Evolutionary conservation across 2,797 vertebrate species (phyloP), one percentile per base, ranked within the genome.

Genomic region (Pseudomugil tenellus): DNA sequence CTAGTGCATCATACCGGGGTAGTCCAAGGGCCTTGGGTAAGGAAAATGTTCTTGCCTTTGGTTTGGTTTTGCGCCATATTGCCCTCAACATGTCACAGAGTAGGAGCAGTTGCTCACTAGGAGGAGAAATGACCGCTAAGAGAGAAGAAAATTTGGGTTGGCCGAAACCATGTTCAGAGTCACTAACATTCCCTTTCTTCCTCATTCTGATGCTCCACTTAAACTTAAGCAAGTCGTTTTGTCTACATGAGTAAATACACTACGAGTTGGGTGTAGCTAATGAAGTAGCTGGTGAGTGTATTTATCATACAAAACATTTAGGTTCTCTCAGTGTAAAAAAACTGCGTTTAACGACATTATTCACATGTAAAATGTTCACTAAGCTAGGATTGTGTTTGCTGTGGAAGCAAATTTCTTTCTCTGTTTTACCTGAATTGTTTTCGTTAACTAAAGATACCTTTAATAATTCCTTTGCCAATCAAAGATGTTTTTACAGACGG

Each of bases 401-500:
- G 14, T 37, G 9, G n/a, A 29, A 17, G 57, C 29, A 5, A 13
- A 28, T 53, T 67, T 52, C n/a, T 52, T 72, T 7, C 21, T 4
- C 48, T 6, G 23, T 51, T 46, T 63, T 39, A 35, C 49, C 9
- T 12, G 4, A 55, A 59, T 68, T 51, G 2, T 41, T 70, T 59
- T 56, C 23, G 39, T 0, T 68, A 72, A 70, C 26, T 39, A 70
- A 55, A 53, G 41, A n/a, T 62, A 63, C 19, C 31, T 63, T 0
- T 48, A 26, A 51, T 70, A n/a, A 65, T 64, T 67, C 64, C 0
- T 32, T 72, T 60, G 35, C 2, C 49, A 52, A 26, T 6, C 13
- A 14, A 16, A 26, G 21, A 48, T 80, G 58, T 54, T 26, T 2
- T 63, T 74, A n/a, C 21, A 37, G 52, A 66, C 78, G 39, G 16